Conservation (phyloP, 2,113 vertebrate genomes). For the Mirza zaza region DNA sequence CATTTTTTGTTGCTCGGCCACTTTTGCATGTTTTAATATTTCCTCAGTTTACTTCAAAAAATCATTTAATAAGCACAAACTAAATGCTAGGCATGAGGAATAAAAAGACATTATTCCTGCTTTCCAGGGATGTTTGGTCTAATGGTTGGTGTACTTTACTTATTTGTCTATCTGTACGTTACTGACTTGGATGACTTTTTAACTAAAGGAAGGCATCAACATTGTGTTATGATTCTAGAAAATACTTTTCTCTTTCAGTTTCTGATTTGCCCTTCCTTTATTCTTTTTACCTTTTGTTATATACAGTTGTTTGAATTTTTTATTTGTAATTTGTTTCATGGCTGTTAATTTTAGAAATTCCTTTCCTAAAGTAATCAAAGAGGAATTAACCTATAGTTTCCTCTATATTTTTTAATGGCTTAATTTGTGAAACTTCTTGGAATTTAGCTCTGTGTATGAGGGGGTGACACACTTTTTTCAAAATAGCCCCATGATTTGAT, state of each 20-base stretch:
- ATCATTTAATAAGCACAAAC: background rate
- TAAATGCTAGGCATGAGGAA: background rate
- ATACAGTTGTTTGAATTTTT: background rate
- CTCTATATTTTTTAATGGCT: background rate
- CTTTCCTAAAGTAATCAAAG: background rate
- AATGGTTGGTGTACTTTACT: background rate
- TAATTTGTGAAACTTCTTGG: background rate
- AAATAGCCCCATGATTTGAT: background rate
- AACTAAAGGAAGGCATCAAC: background rate
- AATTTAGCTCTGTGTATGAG: background rate
- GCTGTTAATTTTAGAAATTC: constrained; percentile 20
- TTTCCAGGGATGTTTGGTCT: background rate
- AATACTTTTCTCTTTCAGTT: background rate
- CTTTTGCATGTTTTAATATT: background rate
- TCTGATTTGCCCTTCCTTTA: background rate
- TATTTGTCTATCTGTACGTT: background rate
- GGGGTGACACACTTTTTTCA: background rate
- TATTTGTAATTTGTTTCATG: background rate
- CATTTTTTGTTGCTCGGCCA: background rate
- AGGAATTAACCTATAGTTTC: background rate
- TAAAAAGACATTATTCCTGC: background rate
- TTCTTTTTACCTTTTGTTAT: background rate
- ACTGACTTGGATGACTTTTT: background rate
- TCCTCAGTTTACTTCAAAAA: constrained; percentile 3
- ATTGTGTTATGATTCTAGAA: background rate